phyloP scores from a whole-genome alignment of 2,888 invertebrate species.

The Escarpia spicata region DNA sequence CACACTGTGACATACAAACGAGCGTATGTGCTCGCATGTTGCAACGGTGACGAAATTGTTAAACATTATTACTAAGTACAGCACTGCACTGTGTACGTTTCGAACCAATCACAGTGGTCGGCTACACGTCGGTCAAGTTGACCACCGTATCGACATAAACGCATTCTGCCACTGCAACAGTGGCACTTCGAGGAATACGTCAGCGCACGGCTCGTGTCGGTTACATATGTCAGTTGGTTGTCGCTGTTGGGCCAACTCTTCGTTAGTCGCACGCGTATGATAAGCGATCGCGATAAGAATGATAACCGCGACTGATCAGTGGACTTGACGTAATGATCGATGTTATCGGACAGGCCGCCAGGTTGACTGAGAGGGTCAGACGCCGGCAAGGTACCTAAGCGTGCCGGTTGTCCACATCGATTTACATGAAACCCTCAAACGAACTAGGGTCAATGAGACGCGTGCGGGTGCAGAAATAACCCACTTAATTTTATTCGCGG shows the following conservation, averaged over 20 bases:
- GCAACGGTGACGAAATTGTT: too few species aligned
- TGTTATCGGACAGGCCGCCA: constrained; percentile 1
- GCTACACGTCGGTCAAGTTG: neutral
- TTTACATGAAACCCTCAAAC: neutral
- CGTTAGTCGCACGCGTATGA: neutral
- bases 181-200: neutral
- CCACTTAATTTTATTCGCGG: neutral
- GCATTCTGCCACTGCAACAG: neutral
- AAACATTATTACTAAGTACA: neutral
- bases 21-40: too few species aligned
- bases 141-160: neutral
- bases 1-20: too few species aligned
- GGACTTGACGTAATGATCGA: neutral
- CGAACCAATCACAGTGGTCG: neutral
- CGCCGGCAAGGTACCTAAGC: neutral
- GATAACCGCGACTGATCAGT: constrained; percentile 5
- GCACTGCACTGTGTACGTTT: neutral
- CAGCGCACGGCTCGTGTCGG: neutral
- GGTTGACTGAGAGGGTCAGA: neutral
- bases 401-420: neutral
- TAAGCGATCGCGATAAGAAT: constrained; percentile 12
- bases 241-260: neutral
- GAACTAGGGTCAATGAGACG: neutral
- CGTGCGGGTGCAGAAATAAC: neutral
- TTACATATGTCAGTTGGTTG: neutral